A percentile compares a stretch with the other conserved stretches of the same genome.
These are phyloP conservation scores for Tragopan temminckii DNA, from an alignment of 2,797 vertebrate genomes.

Conservation along the genomic window DNA sequence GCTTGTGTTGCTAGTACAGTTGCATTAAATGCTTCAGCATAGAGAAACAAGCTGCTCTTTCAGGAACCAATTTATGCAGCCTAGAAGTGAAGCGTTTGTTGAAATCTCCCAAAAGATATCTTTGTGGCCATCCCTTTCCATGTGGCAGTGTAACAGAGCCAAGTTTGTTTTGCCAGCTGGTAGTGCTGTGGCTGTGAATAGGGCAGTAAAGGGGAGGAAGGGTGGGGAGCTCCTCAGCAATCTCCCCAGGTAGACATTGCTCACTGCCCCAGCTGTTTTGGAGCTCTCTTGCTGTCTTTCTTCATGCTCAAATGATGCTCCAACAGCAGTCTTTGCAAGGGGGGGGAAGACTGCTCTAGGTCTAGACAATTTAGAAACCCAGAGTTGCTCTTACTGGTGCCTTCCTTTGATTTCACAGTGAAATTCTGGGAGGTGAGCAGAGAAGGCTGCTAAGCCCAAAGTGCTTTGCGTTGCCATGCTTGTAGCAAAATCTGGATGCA, in stretches of 20 bases:
- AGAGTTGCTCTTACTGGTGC: neutral
- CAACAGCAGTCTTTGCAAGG: neutral
- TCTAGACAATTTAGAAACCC: neutral
- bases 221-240: neutral
- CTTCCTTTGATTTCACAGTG: neutral
- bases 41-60: neutral
- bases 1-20: neutral
- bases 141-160: fast-evolving
- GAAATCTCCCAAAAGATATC: neutral
- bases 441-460: neutral
- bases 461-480: neutral
- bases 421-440: neutral
- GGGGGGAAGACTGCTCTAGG: fast-evolving
- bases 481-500: neutral
- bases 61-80: neutral
- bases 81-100: neutral
- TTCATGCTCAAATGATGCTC: fast-evolving
- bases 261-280: neutral
- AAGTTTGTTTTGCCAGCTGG: neutral
- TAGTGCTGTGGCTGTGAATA: neutral
- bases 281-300: neutral
- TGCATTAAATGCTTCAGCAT: neutral
- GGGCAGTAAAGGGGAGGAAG: neutral
- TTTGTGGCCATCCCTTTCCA: neutral
- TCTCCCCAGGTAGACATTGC: neutral